These are phyloP conservation scores for Hycleus phaleratus DNA, from an alignment of 1,140 invertebrate genomes.

Conservation along the genomic window DNA sequence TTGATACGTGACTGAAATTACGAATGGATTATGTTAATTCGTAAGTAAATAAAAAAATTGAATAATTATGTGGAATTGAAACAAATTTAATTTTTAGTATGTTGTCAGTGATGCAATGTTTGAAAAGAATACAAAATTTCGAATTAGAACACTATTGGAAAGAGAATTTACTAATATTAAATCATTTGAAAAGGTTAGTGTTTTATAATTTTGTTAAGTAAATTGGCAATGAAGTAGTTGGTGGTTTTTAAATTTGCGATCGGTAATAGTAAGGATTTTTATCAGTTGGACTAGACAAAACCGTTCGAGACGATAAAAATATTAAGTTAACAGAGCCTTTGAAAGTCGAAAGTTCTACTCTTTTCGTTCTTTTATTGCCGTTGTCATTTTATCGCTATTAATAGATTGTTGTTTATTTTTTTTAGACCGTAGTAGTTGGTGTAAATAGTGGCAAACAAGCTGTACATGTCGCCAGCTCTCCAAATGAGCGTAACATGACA, in stretches of 20 bases:
- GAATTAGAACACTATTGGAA: constrained; percentile 13
- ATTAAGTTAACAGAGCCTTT: no score
- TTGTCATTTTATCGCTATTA: background rate
- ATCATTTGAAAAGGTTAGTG: constrained; percentile 6
- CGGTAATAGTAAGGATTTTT: no score
- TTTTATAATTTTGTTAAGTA: background rate
- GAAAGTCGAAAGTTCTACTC: no score
- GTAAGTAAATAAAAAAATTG: constrained; percentile 3
- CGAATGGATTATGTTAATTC: constrained; percentile 2
- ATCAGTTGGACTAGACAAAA: no score
- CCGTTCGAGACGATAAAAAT: no score
- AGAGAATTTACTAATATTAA: constrained; percentile 6
- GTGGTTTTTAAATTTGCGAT: no score
- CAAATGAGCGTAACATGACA: constrained; percentile 23
- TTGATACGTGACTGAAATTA: background rate
- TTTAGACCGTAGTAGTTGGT: background rate
- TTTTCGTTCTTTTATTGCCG: background rate
- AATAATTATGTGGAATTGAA: background rate
- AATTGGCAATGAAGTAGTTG: no score
- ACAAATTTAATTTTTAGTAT: constrained; percentile 8
- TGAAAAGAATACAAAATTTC: constrained; percentile 23
- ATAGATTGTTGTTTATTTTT: background rate
- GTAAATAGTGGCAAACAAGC: background rate
- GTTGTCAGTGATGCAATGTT: constrained; percentile 25
- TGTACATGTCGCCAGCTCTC: background rate